A percentile compares a stretch with the other conserved stretches of the same genome.
Evolutionary conservation across 2,888 invertebrate species (phyloP).

Genomic region (Leptinotarsa haldemani): DNA sequence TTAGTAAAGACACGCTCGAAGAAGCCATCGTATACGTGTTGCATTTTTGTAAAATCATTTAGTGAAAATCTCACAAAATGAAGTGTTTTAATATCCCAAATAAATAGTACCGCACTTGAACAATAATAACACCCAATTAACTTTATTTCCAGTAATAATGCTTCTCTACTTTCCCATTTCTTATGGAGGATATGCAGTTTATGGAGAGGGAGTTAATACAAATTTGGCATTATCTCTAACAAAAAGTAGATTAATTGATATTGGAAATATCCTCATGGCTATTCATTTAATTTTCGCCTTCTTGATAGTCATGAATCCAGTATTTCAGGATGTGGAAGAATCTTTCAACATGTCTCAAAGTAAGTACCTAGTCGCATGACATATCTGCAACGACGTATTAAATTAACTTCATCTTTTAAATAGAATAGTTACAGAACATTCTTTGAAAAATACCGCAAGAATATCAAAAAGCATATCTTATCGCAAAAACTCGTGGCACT

Average conservation of each 20-base stretch:
- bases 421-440: no score
- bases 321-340: conserved; percentile 78
- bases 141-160: conserved; percentile 67
- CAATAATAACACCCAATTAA: background rate
- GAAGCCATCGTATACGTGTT: no score
- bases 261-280: conserved; percentile 74
- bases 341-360: conserved; percentile 72
- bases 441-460: no score
- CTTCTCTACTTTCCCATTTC: conserved; percentile 72
- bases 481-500: no score
- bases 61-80: no score
- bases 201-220: conserved; percentile 71
- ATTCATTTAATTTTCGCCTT: conserved; percentile 76
- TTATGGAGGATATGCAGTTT: conserved; percentile 73
- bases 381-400: no score
- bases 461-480: no score
- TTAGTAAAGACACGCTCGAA: no score
- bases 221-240: conserved; percentile 72
- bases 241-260: conserved; percentile 68
- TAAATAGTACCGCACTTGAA: background rate
- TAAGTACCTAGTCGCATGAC: conserved; percentile 58
- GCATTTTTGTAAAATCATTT: no score
- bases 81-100: no score
- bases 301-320: conserved; percentile 78
- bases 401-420: no score